Percentiles rank a stretch among this genome's conserved stretches.
phyloP scores from a whole-genome alignment of 1,140 invertebrate species.

The Drosophila melanica region DNA sequence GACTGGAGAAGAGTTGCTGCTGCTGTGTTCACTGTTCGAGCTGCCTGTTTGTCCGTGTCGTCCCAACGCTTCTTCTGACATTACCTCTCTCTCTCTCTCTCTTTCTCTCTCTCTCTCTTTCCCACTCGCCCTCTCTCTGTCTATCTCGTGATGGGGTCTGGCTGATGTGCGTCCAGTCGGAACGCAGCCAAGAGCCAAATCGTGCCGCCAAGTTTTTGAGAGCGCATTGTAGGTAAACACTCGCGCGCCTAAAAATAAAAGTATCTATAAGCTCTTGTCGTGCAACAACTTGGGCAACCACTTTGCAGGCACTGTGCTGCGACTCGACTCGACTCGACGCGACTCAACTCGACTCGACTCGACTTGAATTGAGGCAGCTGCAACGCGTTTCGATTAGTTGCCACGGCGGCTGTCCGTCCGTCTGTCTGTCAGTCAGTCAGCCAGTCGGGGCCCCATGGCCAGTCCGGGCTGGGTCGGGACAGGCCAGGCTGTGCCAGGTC shows the following conservation, averaged over 20 bases:
- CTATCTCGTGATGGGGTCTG: background rate
- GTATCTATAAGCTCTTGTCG: constrained; percentile 72
- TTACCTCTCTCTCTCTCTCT: constrained; percentile 4
- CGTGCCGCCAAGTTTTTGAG: constrained; percentile 66
- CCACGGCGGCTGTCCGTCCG: constrained; percentile 60
- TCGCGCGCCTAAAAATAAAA: constrained; percentile 75
- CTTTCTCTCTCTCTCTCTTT: background rate
- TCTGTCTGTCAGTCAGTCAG: constrained; percentile 15
- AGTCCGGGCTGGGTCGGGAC: constrained; percentile 1
- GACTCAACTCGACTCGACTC: constrained; percentile 22
- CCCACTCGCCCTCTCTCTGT: background rate
- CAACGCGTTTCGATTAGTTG: constrained; percentile 81
- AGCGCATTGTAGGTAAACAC: constrained; percentile 68
- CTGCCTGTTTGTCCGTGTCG: constrained; percentile 51
- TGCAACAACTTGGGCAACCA: constrained; percentile 77
- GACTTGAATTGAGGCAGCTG: constrained; percentile 60
- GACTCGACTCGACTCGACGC: constrained; percentile 22
- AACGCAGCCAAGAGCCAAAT: constrained; percentile 53
- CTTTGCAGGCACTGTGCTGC: constrained; percentile 56
- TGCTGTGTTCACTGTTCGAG: constrained; percentile 25
- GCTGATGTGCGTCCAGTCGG: constrained; percentile 74
- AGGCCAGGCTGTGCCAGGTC: constrained; percentile 16
- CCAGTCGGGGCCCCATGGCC: constrained; percentile 46
- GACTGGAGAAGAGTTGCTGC: constrained; percentile 8
- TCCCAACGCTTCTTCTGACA: constrained; percentile 48